Conservation (phyloP, 2,888 invertebrate species). For the Drosophila atripex region DNA sequence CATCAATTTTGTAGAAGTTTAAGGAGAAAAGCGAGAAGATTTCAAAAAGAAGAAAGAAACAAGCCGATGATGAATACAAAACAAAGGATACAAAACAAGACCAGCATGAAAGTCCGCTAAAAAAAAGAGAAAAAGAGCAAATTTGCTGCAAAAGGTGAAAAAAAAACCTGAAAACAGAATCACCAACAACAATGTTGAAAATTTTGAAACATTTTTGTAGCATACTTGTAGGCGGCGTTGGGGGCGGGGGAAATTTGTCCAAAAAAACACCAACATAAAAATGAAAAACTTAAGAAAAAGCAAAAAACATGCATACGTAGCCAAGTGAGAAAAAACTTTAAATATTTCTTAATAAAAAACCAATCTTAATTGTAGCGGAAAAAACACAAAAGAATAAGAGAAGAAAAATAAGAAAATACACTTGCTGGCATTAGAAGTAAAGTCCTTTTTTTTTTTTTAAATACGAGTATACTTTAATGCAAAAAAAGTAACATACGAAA, state of each 20-base stretch:
- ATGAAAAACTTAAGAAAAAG: conserved; percentile 9
- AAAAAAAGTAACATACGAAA: neutral
- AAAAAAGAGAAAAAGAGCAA: conserved; percentile 2
- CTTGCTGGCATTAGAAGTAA: conserved; percentile 52
- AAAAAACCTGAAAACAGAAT: conserved; percentile 11
- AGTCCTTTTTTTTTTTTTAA: conserved; percentile 33
- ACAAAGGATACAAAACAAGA: neutral
- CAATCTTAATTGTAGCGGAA: conserved; percentile 33
- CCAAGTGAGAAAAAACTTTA: conserved; percentile 36
- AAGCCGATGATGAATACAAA: neutral
- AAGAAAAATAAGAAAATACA: conserved; percentile 30
- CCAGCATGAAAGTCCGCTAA: neutral
- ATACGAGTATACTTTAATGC: conserved; percentile 18
- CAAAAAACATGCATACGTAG: conserved; percentile 31
- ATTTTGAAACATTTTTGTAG: conserved; percentile 33
- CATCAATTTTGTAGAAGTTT: conserved; percentile 60
- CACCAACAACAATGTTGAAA: conserved; percentile 26
- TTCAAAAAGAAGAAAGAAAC: conserved; percentile 4
- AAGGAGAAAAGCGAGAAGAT: conserved; percentile 36
- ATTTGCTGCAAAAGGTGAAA: neutral
- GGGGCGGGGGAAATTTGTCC: conserved; percentile 11
- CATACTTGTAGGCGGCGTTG: conserved; percentile 27
- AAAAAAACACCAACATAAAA: conserved; percentile 15
- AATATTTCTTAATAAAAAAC: conserved; percentile 39
- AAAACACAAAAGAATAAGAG: conserved; percentile 19